Evolutionary conservation across 2,888 invertebrate species (phyloP), one percentile per base, ranked within the genome.

Genomic region (Parthenolecanium corni): DNA sequence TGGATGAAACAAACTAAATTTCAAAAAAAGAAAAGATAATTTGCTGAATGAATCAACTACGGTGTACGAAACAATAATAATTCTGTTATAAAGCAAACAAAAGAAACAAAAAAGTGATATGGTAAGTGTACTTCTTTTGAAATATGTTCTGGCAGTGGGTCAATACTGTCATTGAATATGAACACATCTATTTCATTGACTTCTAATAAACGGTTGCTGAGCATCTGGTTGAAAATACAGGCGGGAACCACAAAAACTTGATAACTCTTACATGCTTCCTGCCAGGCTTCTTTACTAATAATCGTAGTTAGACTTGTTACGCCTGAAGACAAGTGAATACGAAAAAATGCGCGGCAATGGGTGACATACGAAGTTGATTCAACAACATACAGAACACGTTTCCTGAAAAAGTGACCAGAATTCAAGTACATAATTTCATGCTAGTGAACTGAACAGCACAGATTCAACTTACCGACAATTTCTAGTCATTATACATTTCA

Each of bases 41-140:
- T 9, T 21, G 24, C n/a, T n/a, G n/a, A n/a, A n/a, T n/a, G n/a
- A n/a, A n/a, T n/a, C n/a, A n/a, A n/a, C n/a, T n/a, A n/a, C n/a
- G n/a, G n/a, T n/a, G n/a, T n/a, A n/a, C n/a, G n/a, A n/a, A n/a
- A n/a, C n/a, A n/a, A n/a, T n/a, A n/a, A n/a, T n/a, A n/a, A n/a
- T n/a, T n/a, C n/a, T n/a, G n/a, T n/a, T n/a, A n/a, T n/a, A n/a
- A n/a, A n/a, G n/a, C n/a, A n/a, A n/a, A n/a, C n/a, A n/a, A n/a
- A n/a, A n/a, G n/a, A n/a, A n/a, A n/a, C n/a, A n/a, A n/a, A n/a
- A n/a, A n/a, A n/a, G n/a, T n/a, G n/a, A n/a, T n/a, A n/a, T n/a
- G n/a, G n/a, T n/a, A n/a, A n/a, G n/a, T n/a, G 9, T 51, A 61
- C 61, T n/a, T 61, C 31, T 61, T 49, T 49, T 38, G 51, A 31